A percentile compares a stretch with the other conserved stretches of the same genome.
phyloP scores from a whole-genome alignment of 2,113 vertebrate genomes.

The Heterotis niloticus region DNA sequence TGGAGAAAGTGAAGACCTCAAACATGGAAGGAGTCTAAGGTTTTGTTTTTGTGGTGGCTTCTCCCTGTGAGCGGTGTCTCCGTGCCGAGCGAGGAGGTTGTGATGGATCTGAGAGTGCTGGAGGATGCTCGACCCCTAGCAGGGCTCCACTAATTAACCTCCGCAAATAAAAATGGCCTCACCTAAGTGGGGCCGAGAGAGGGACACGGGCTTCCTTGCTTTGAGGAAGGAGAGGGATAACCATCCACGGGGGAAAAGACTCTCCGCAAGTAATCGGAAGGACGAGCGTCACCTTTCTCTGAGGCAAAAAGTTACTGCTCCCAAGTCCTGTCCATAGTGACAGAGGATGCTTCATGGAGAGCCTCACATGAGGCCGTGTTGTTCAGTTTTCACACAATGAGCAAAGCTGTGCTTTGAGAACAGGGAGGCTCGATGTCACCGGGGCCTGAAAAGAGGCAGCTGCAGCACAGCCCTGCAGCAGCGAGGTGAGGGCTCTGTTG shows the following conservation, averaged over 20 bases:
- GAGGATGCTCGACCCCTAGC: constrained; percentile 59
- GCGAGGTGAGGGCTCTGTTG: constrained; percentile 61
- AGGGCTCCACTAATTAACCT: constrained; percentile 69
- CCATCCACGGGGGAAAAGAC: background rate
- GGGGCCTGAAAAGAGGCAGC: too few relatives aligned
- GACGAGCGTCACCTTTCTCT: background rate
- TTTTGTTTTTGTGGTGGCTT: background rate
- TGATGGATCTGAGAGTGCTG: constrained; percentile 59
- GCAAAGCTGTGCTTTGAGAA: background rate
- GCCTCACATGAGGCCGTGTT: too few relatives aligned
- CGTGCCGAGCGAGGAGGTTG: constrained; percentile 63
- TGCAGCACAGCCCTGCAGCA: background rate
- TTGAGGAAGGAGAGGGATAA: background rate
- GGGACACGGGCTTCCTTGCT: constrained; percentile 39
- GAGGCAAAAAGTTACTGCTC: background rate
- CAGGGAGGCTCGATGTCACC: background rate
- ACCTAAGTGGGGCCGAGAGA: constrained; percentile 54
- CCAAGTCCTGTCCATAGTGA: background rate
- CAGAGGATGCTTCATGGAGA: background rate
- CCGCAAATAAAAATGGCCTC: constrained; percentile 70
- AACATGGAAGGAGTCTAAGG: too few relatives aligned
- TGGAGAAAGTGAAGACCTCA: background rate
- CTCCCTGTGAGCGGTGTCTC: constrained; percentile 53
- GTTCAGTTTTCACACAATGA: background rate
- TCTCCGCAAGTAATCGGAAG: background rate